Percentiles rank a stretch among this genome's conserved stretches.
phyloP scores from a whole-genome alignment of 2,797 vertebrate species.

The Pseudotriccus pelzelni region DNA sequence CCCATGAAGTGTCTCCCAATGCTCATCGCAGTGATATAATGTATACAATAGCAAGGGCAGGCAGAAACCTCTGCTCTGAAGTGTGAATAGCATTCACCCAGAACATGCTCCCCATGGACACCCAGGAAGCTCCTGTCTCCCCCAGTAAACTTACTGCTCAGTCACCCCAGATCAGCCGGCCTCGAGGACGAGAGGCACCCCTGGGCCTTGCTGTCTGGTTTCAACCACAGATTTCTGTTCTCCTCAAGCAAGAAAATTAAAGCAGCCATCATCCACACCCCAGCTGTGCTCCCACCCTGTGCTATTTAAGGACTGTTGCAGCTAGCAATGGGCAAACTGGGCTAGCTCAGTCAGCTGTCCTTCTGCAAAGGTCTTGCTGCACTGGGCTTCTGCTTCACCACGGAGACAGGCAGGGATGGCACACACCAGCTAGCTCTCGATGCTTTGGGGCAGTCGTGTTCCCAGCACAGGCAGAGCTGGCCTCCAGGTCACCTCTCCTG shows the following conservation, averaged over 20 bases:
- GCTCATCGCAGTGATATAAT: background rate
- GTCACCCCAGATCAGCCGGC: background rate
- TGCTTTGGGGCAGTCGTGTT: background rate
- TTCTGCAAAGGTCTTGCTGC: background rate
- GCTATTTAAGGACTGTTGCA: background rate
- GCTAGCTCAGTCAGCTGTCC: background rate
- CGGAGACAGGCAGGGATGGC: background rate
- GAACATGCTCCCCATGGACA: rapidly evolving
- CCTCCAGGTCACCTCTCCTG: background rate
- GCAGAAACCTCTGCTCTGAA: background rate
- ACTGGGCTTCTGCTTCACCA: background rate
- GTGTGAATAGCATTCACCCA: background rate
- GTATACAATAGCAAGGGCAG: background rate
- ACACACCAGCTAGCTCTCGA: rapidly evolving
- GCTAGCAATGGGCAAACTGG: background rate
- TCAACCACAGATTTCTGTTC: slow-evolving; percentile 27
- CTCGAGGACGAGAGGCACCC: background rate
- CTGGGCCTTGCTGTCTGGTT: background rate
- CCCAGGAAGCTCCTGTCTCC: background rate
- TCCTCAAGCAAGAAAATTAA: background rate
- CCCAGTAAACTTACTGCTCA: background rate
- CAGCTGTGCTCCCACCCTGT: background rate
- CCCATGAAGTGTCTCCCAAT: background rate
- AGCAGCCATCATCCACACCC: background rate
- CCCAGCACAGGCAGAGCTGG: background rate